phyloP scores from a whole-genome alignment of 1,140 invertebrate species.

The Atta colombica region DNA sequence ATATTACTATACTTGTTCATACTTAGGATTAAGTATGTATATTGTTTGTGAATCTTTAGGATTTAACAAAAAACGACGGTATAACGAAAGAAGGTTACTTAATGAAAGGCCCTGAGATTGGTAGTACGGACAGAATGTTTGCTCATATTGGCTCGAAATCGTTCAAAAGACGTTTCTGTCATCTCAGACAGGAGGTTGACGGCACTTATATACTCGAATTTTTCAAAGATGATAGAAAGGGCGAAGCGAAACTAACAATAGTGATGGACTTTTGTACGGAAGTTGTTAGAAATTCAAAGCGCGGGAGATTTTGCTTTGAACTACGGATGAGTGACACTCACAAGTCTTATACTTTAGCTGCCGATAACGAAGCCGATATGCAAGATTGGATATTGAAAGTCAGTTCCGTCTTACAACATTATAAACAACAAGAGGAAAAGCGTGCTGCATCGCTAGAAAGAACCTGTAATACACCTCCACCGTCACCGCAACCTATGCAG shows the following conservation, averaged over 20 bases:
- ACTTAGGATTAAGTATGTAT: conserved; percentile 35
- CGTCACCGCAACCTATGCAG: conserved; percentile 86
- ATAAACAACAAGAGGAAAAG: conserved; percentile 91
- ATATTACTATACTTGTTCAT: neutral
- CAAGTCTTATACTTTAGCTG: conserved; percentile 94
- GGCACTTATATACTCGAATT: conserved; percentile 96
- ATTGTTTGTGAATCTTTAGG: conserved; percentile 75
- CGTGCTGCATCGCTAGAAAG: conserved; percentile 89
- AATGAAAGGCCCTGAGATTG: conserved; percentile 95
- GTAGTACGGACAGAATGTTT: conserved; percentile 93
- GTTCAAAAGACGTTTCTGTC: conserved; percentile 96
- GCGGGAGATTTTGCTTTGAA: conserved; percentile 95
- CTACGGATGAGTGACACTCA: conserved; percentile 93
- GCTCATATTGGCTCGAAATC: conserved; percentile 95
- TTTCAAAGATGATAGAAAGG: conserved; percentile 97
- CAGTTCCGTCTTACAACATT: conserved; percentile 91
- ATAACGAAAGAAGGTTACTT: conserved; percentile 96
- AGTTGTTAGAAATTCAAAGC: conserved; percentile 94
- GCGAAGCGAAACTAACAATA: conserved; percentile 95
- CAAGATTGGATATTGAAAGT: conserved; percentile 94
- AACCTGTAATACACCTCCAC: conserved; percentile 87
- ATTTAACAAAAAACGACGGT: conserved; percentile 88
- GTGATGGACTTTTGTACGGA: conserved; percentile 97
- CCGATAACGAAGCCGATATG: conserved; percentile 94
- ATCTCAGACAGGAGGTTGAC: conserved; percentile 95